These are phyloP conservation scores for Anseranas semipalmata DNA, from an alignment of 2,113 vertebrate species.

Conservation along the genomic window DNA sequence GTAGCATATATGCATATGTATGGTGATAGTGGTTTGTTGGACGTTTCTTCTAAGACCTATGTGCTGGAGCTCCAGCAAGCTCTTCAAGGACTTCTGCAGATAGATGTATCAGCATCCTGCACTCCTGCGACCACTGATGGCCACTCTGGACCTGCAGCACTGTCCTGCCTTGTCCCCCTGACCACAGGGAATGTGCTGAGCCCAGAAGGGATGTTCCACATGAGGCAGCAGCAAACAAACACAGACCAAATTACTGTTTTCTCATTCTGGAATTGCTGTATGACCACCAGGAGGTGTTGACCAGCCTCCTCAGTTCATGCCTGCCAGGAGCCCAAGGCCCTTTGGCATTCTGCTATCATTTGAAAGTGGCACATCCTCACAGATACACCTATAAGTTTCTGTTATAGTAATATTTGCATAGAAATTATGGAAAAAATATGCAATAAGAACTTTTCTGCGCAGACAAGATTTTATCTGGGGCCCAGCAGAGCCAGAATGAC, in stretches of 20 bases:
- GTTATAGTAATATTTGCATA: not conserved
- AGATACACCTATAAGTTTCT: not conserved
- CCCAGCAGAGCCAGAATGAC: not conserved
- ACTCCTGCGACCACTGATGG: not conserved
- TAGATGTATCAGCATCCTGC: not conserved
- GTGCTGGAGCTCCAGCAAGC: not conserved
- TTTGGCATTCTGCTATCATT: not conserved
- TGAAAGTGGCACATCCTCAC: not conserved
- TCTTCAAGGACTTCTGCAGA: not conserved
- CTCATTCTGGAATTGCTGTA: not conserved
- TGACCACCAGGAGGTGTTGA: not conserved
- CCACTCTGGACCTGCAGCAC: not conserved
- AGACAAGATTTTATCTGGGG: not conserved
- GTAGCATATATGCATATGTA: accelerated
- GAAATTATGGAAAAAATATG: not conserved
- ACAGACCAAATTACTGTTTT: not conserved
- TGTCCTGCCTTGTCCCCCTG: not conserved
- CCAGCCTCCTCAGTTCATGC: not conserved
- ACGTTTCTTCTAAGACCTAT: not conserved
- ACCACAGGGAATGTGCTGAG: not conserved
- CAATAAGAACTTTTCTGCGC: not conserved
- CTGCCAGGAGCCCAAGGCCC: not conserved
- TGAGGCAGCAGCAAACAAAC: not conserved
- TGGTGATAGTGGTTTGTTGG: accelerated
- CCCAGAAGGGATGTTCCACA: not conserved